Evolutionary conservation across 2,888 invertebrate species (phyloP), one percentile per base, ranked within the genome.

Genomic region (Rhyacophila evoluta): DNA sequence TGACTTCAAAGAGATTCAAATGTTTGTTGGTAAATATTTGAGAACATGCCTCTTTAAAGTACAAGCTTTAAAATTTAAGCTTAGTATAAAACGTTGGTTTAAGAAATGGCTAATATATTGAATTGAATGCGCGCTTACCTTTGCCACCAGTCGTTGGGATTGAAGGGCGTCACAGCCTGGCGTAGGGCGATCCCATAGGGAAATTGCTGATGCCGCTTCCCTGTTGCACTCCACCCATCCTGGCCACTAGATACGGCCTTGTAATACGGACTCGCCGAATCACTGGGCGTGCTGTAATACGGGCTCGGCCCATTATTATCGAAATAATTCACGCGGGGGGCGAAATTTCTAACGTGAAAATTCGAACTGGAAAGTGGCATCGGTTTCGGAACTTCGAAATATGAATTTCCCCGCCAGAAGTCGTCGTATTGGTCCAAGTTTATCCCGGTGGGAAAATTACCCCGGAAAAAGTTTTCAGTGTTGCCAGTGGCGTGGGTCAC

Each of bases 71-170:
- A n/a, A n/a, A n/a, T n/a, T n/a, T n/a, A n/a, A n/a, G n/a, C n/a
- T n/a, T n/a, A n/a, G n/a, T n/a, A n/a, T n/a, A n/a, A n/a, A n/a
- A n/a, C n/a, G n/a, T n/a, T n/a, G n/a, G n/a, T n/a, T n/a, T n/a
- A n/a, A n/a, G n/a, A n/a, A n/a, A n/a, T n/a, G n/a, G n/a, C n/a
- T n/a, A n/a, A n/a, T n/a, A n/a, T n/a, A n/a, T n/a, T n/a, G n/a
- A n/a, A n/a, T n/a, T n/a, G n/a, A n/a, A n/a, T n/a, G n/a, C n/a
- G n/a, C 84, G 8, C 90, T 88, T 87, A 91, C 89, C 93, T 92
- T 83, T 89, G 89, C 87, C 93, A 91, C 93, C 93, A 93, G 78
- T 92, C 89, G 74, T 74, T 81, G 76, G 75, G 85, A 85, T 81
- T 86, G 86, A 1, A 85, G 85, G 75, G 83, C 83, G 77, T 85